phyloP scores from a whole-genome alignment of 2,888 invertebrate species.

The Acrocera orbiculus region DNA sequence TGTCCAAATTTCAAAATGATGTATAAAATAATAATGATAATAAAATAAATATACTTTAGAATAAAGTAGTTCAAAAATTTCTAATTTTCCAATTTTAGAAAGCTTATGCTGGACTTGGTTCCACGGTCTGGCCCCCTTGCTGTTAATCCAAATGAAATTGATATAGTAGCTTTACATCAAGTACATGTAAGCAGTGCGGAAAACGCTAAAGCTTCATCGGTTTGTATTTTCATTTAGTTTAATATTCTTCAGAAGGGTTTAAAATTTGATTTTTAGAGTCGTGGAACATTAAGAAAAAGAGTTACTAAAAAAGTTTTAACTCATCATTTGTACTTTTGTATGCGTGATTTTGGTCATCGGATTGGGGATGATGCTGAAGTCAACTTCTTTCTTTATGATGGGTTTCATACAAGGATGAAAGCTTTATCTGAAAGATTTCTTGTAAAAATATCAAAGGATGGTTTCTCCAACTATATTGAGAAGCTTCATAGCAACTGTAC shows the following conservation, averaged over 20 bases:
- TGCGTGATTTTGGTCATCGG: conserved; percentile 75
- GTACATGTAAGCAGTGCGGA: conserved; percentile 61
- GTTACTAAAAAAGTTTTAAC: conserved; percentile 34
- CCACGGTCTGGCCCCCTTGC: conserved; percentile 78
- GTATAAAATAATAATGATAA: too few species aligned
- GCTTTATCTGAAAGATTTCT: conserved; percentile 79
- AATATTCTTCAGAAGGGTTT: not conserved
- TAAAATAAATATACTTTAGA: too few species aligned
- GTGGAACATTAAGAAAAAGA: conserved; percentile 29
- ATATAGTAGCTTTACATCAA: conserved; percentile 73
- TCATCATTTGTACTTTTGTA: conserved; percentile 70
- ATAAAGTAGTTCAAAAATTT: too few species aligned
- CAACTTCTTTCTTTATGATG: conserved; percentile 70
- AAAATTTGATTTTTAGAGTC: conserved; percentile 21
- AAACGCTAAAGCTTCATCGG: conserved; percentile 47
- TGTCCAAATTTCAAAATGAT: too few species aligned
- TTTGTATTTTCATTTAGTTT: conserved; percentile 31
- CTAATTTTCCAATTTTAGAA: too few species aligned
- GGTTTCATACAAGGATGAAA: conserved; percentile 44
- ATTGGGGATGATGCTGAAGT: conserved; percentile 81
- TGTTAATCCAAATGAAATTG: conserved; percentile 77
- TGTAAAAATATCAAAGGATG: conserved; percentile 75
- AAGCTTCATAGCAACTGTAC: conserved; percentile 76
- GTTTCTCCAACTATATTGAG: conserved; percentile 76
- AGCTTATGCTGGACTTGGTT: conserved; percentile 79